Percentiles rank a stretch among this genome's conserved stretches.
These are phyloP conservation scores for Craniophora ligustri DNA, from an alignment of 2,888 invertebrate species.

Conservation along the genomic window DNA sequence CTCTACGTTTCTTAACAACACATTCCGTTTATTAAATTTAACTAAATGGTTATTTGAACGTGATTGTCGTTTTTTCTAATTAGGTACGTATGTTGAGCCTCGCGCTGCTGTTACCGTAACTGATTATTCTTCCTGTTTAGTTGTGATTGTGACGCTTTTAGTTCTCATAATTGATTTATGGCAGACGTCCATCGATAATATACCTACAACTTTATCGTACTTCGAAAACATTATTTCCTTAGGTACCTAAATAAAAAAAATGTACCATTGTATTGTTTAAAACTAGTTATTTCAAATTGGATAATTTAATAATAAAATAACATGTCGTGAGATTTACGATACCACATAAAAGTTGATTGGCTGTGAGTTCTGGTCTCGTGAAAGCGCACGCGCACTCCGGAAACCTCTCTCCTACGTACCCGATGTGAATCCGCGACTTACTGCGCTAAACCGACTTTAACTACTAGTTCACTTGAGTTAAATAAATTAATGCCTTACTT, in stretches of 20 bases:
- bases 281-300: constrained; percentile 26
- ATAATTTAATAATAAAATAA: constrained; percentile 57
- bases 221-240: too few species aligned
- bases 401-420: constrained; percentile 60
- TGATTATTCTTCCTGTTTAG: constrained; percentile 9
- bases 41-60: constrained; percentile 36
- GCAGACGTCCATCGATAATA: constrained; percentile 8
- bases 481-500: constrained; percentile 65
- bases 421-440: constrained; percentile 66
- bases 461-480: constrained; percentile 61
- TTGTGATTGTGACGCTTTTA: constrained; percentile 19
- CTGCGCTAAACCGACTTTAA: constrained; percentile 61
- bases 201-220: too few species aligned
- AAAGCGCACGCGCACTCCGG: constrained; percentile 66
- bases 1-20: constrained; percentile 59
- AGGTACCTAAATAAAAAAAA: too few species aligned
- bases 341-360: constrained; percentile 61
- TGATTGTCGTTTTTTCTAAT: constrained; percentile 33
- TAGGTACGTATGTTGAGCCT: background rate
- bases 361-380: constrained; percentile 64
- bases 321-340: constrained; percentile 58
- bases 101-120: constrained; percentile 9
- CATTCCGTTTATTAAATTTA: constrained; percentile 53
- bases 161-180: constrained; percentile 23
- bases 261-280: constrained; percentile 20